A percentile compares a stretch with the other conserved stretches of the same genome.
phyloP scores from a whole-genome alignment of 2,888 invertebrate species.

The Yponomeuta sedellus region DNA sequence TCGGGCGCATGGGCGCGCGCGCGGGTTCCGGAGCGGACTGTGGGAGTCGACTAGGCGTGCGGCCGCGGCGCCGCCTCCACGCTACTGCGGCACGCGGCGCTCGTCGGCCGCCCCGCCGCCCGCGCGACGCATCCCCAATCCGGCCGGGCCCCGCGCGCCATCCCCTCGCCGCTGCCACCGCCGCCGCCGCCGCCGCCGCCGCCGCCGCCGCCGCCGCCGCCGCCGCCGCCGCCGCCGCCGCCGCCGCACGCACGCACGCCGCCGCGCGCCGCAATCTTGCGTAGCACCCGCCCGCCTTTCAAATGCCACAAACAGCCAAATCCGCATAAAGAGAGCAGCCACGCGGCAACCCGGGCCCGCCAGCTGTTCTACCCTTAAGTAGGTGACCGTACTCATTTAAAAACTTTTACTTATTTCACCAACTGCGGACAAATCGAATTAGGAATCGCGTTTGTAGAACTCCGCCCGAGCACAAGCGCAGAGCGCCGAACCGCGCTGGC shows the following conservation, averaged over 20 bases:
- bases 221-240: conserved; percentile 32
- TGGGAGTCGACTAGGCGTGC: conserved; percentile 44
- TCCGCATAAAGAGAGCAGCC: conserved; percentile 45
- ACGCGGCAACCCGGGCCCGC: background rate
- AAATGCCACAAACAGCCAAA: conserved; percentile 31
- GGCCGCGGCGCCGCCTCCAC: conserved; percentile 69
- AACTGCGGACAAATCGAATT: too few relatives aligned
- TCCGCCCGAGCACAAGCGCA: too few relatives aligned
- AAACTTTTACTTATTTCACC: too few relatives aligned
- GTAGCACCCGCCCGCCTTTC: conserved; percentile 42
- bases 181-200: too few relatives aligned
- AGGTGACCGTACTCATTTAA: too few relatives aligned
- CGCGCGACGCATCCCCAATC: conserved; percentile 31
- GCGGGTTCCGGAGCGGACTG: conserved; percentile 14
- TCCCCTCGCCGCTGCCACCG: conserved; percentile 27
- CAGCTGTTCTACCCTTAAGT: background rate
- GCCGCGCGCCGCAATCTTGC: conserved; percentile 65
- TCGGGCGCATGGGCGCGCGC: conserved; percentile 22
- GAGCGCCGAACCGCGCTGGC: too few relatives aligned
- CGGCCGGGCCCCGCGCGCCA: conserved; percentile 23
- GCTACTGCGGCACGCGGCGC: conserved; percentile 71
- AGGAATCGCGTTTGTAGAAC: too few relatives aligned
- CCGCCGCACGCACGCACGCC: conserved; percentile 56
- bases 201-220: conserved; percentile 32
- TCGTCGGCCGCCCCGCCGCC: conserved; percentile 31